phyloP scores from a whole-genome alignment of 2,797 vertebrate genomes.

The Manis crassicaudata region DNA sequence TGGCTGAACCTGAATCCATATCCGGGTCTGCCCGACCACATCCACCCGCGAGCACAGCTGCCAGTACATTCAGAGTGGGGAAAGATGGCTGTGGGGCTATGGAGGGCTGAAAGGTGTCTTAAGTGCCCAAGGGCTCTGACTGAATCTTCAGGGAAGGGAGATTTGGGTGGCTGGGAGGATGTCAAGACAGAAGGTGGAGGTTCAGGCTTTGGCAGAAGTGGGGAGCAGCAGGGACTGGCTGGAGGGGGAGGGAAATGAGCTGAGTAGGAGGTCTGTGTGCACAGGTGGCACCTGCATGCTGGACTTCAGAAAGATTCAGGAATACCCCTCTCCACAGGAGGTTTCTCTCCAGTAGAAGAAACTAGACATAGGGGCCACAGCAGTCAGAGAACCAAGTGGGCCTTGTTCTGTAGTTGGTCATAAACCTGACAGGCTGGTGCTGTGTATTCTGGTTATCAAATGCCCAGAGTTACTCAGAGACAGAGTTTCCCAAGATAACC shows the following conservation, averaged over 20 bases:
- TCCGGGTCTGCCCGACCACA: neutral
- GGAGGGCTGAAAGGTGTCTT: neutral
- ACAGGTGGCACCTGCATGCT: neutral
- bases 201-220: neutral
- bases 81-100: neutral
- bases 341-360: neutral
- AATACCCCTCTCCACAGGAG: neutral
- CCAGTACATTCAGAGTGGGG: neutral
- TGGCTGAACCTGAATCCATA: neutral
- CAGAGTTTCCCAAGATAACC: neutral
- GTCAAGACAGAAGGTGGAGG: neutral
- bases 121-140: neutral
- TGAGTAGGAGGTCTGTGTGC: accelerated
- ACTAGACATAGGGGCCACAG: neutral
- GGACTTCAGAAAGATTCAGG: neutral
- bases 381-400: accelerated
- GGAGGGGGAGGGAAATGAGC: neutral
- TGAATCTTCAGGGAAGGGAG: neutral
- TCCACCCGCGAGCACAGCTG: neutral
- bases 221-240: neutral
- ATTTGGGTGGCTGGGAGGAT: neutral
- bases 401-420: neutral
- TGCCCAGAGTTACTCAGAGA: neutral
- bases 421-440: neutral
- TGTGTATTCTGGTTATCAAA: neutral